phyloP scores from a whole-genome alignment of 2,113 vertebrate species.

The Elephas maximus region DNA sequence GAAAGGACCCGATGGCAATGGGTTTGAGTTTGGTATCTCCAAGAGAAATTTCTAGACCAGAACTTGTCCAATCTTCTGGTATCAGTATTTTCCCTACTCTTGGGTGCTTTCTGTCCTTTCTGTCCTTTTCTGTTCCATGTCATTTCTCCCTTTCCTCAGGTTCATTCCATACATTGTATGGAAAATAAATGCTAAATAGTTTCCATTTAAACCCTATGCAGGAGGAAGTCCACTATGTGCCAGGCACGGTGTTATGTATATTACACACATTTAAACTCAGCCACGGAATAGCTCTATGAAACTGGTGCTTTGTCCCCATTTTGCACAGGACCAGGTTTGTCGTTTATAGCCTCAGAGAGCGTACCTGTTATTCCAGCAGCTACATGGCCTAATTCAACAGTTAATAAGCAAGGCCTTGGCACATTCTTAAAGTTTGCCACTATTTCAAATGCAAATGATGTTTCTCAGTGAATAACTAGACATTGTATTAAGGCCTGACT shows the following conservation, averaged over 20 bases:
- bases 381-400: slow-evolving; percentile 40
- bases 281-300: not conserved
- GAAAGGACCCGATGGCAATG: no score
- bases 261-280: not conserved
- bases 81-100: fast-evolving
- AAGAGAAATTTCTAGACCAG: not conserved
- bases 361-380: not conserved
- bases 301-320: not conserved
- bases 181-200: not conserved
- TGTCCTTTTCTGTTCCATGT: not conserved
- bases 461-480: slow-evolving; percentile 50
- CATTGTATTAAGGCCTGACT: slow-evolving; percentile 24
- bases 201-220: not conserved
- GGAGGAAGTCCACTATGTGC: not conserved
- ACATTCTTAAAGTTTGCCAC: slow-evolving; percentile 35
- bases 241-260: not conserved
- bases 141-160: not conserved
- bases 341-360: not conserved
- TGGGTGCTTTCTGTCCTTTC: not conserved
- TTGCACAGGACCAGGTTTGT: not conserved
- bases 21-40: not conserved
- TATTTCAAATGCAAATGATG: slow-evolving; percentile 78
- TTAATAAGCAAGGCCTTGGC: slow-evolving; percentile 41
- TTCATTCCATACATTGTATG: not conserved
- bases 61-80: not conserved